Base-by-base conservation (phyloP, 2,888 invertebrate species). In the Epistrophe grossulariae region DNA sequence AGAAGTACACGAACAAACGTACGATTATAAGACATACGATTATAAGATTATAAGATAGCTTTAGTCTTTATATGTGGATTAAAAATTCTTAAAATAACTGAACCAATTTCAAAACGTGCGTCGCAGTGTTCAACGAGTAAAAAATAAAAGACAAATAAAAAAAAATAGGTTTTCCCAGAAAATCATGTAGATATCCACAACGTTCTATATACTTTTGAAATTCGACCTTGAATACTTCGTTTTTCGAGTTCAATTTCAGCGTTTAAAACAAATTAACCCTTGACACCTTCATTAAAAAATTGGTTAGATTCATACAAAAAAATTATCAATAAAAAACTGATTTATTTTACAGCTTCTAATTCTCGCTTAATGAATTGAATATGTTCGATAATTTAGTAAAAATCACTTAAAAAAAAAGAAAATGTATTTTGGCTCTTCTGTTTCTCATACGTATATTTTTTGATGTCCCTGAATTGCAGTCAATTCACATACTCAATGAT, bases 371-470 rank as follows among this genome's bases (percentile, higher is more conserved):
- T 71, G 55, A 71, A 38, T 52, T n/a, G 40, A 71, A 71, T 40
- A 38, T 71, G 71, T 55, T 71, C 55, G 55, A 55, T 28, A 71
- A 71, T 40, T 71, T 71, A 71, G 28, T 7, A n/a, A 15, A 40
- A 55, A 55, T 8, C 19, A 55, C 40, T 52, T 35, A 24, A 40
- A 38, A 35, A 5, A 66, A 68, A 35, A 31, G 4, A 2, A 24
- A 24, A 24, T 35, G 31, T 35, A 15, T 9, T n/a, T 35, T n/a
- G 10, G 9, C 15, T 38, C 60, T 38, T 17, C 59, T 17, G 19
- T 40, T 40, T 24, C 3, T 40, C 60, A 40, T 17, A 38, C 43
- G 28, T 17, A 50, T 62, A 43, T 48, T 60, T 11, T 24, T 17
- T 50, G 57, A 64, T 19, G 40, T 43, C 55, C 55, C 57, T 68